Conservation (phyloP, 2,113 vertebrate species). For the Aegithalos caudatus region DNA sequence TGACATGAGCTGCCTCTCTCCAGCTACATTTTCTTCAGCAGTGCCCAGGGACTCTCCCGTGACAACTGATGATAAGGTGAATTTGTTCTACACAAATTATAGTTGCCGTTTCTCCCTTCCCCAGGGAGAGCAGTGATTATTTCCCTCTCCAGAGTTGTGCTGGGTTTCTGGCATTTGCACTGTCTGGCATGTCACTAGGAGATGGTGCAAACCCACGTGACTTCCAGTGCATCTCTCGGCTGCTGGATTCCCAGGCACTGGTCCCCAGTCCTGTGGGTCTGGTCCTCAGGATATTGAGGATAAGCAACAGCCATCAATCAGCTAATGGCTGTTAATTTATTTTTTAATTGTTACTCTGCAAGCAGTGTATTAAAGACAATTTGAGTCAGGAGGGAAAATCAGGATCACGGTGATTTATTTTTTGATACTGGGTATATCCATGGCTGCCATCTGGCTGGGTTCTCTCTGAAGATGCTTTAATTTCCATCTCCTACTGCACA, state of each 20-base stretch:
- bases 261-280: neutral
- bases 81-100: neutral
- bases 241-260: neutral
- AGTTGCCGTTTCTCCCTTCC: neutral
- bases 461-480: neutral
- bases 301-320: neutral
- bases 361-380: neutral
- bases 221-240: neutral
- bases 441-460: neutral
- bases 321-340: neutral
- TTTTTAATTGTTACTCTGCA: neutral
- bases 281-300: neutral
- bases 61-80: conserved; percentile 6
- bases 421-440: neutral
- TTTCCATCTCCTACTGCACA: neutral
- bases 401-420: neutral
- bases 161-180: neutral
- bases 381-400: neutral
- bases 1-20: neutral
- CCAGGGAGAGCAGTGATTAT: neutral
- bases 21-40: neutral
- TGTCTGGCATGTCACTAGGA: neutral
- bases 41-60: neutral
- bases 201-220: neutral
- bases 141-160: neutral